Base-by-base conservation (phyloP, 2,888 invertebrate genomes). In the Apoda limacodes region DNA sequence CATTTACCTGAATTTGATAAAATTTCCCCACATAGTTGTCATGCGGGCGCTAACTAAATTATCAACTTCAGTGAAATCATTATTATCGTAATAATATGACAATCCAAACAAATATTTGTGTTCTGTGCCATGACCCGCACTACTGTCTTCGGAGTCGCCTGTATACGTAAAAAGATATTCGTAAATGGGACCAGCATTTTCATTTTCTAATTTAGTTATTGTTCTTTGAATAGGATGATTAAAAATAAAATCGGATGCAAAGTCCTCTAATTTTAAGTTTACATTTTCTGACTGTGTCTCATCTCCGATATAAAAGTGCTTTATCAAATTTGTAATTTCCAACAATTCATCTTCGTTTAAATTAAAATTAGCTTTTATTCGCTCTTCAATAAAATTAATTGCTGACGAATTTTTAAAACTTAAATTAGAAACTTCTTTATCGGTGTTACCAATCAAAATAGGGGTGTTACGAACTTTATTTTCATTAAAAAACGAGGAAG, bases 401-500 rank as follows among this genome's bases (percentile, higher is more conserved):
- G 13, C 13, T 24, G n/a, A 14, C 15, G 5, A 25, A 17, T 13
- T 35, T 27, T 13, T 38, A 40, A 6, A 31, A 25, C n/a, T n/a
- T n/a, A n/a, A n/a, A n/a, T n/a, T n/a, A n/a, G n/a, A n/a, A n/a
- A n/a, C n/a, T 46, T 78, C 75, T 14, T 54, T 58, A 32, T 57
- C 59, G 2, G 68, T 78, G 25, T 65, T 63, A 9, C 78, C 78
- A 17, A 80, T 72, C 17, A 80, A 40, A 21, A 78, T 46, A 2
- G 74, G 65, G 6, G 71, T 71, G 24, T 60, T 63, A 13, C 48
- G 56, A 3, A 76, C 47, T 58, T 74, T 76, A 28, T 29, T 60
- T 25, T 45, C 39, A 38, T 78, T 75, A 0, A 67, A 54, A 9
- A 76, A 41, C 3, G 61, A 52, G 39, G 52, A 65, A 2, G 75